Base-by-base conservation (phyloP, 2,113 vertebrate genomes). In the Larimichthys polyactis region DNA sequence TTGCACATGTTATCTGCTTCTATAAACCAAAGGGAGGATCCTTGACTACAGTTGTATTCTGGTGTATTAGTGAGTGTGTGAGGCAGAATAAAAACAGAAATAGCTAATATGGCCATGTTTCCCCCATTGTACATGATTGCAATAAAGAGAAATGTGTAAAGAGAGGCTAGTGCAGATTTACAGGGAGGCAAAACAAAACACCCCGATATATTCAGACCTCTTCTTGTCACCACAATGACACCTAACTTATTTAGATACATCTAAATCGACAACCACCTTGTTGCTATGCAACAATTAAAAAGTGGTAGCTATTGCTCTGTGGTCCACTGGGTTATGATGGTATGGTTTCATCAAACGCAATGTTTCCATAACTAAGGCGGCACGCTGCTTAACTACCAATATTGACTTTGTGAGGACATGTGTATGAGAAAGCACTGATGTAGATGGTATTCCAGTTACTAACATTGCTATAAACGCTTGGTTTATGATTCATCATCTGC, bases 401-500 rank as follows among this genome's bases (percentile, higher is more conserved):
- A 93, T 86, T 91, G 86, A 88, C 82, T 85, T 64, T 87, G 91
- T 72, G 87, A 90, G 90, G 87, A 86, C 79, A 76, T 66, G 40
- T 81, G 88, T 82, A 83, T 76, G 81, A 60, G 75, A 81, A 86
- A 83, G 87, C 84, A 87, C 71, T 90, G 81, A 78, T 91, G 89
- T 89, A 88, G 89, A 90, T 73, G 55, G 85, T 87, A 90, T 91
- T 87, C 78, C 69, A 75, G 89, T 90, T 67, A 70, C 89, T 85
- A 84, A 90, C 87, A 82, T 90, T 85, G 91, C 88, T 82, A 92
- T 94, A 94, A 94, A 93, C n/a, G 66, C 70, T 65, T 58, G 85
- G 83, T 93, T 95, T 94, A 94, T 90, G 92, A 91, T 88, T 90
- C 84, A 79, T 91, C 90, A 88, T 85, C 87, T 51, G 75, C 58